Conservation (phyloP, 2,797 vertebrate genomes). For the Triplophysa yarkandensis region DNA sequence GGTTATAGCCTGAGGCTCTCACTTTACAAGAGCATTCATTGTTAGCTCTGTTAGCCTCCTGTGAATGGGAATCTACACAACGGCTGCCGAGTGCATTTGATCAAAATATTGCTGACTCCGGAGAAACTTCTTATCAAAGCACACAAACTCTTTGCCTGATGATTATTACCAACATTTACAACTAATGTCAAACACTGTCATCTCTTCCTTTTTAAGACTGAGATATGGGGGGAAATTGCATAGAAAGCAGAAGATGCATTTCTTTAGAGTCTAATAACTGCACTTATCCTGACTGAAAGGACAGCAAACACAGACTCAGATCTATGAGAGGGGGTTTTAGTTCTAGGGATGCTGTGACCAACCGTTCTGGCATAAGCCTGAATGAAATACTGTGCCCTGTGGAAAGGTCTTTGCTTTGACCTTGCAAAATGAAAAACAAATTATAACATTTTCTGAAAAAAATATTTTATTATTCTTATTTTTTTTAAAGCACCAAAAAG, state of each 20-base stretch:
- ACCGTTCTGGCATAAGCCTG: background rate
- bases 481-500: too few relatives aligned
- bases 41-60: constrained; percentile 45
- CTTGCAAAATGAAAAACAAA: too few relatives aligned
- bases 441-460: too few relatives aligned
- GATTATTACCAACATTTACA: constrained; percentile 8
- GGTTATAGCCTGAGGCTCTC: constrained; percentile 42
- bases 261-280: background rate
- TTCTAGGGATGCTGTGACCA: background rate
- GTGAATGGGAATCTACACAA: constrained; percentile 40
- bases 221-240: background rate
- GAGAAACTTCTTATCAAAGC: constrained; percentile 3
- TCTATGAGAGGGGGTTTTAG: background rate
- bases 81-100: background rate
- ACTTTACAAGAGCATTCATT: constrained; percentile 47
- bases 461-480: too few relatives aligned
- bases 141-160: background rate
- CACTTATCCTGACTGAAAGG: background rate
- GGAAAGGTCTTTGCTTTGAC: too few relatives aligned
- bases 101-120: constrained; percentile 34
- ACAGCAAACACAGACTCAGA: background rate
- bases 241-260: constrained; percentile 5
- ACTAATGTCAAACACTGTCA: constrained; percentile 7
- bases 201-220: background rate
- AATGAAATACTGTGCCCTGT: background rate